Evolutionary conservation across 64 coral and sea anemone genomes (phyloP), one percentile per base, ranked within the genome.

Genomic region (Montipora capricornis): DNA sequence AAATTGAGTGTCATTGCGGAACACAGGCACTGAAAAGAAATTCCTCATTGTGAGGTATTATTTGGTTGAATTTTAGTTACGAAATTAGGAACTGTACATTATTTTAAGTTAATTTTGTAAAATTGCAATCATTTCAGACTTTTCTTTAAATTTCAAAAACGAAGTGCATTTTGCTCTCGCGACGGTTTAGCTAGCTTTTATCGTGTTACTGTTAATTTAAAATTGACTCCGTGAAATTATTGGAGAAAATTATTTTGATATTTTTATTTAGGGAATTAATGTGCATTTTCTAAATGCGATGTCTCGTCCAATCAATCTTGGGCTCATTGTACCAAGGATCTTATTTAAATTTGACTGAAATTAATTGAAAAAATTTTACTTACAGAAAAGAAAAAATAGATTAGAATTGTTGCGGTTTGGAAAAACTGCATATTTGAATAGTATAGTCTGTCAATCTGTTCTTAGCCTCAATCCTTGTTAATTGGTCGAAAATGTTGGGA

Each of bases 181-280:
- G 53, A 6, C 53, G 53, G 11, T 8, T 61, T 44, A 44, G 26
- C 53, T 52, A 6, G 66, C 49, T 11, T 20, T 5, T 67, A 8
- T 67, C 60, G 14, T 3, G 3, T 83, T 47, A 47, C 20, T 12
- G 12, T 83, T 5, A 19, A 47, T 71, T 71, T 49, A 73, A 73
- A 86, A 86, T 73, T 44, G 60, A 26, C 62, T 86, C 82, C 64
- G 19, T 71, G 58, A 62, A 82, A 82, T 66, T 49, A 17, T n/a
- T 50, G 55, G 81, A 67, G 81, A 64, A 86, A 71, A 50, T 86
- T 86, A 86, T 86, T 71, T 86, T 86, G 44, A 86, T 86, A 86
- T 49, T 86, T 86, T 71, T 86, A 71, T 86, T 68, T 0, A 51
- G 13, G 44, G 5, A 71, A 86, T 86, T 73, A 9, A 47, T 71